phyloP scores from a whole-genome alignment of 2,888 invertebrate genomes.

The Icerya purchasi region DNA sequence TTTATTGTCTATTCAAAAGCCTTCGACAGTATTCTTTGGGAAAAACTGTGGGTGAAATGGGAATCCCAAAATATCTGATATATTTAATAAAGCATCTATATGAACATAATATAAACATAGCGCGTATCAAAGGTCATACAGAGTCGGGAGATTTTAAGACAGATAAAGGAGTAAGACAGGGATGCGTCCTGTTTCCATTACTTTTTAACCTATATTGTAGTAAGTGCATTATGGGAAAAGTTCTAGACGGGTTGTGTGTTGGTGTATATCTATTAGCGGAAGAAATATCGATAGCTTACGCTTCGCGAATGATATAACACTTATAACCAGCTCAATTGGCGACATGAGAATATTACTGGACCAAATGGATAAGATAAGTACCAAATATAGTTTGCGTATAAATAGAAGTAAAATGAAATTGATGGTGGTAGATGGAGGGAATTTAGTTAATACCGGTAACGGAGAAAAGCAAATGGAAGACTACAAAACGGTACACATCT shows the following conservation, averaged over 20 bases:
- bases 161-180: neutral
- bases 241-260: neutral
- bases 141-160: neutral
- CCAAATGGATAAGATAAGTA: neutral
- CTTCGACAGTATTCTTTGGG: neutral
- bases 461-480: neutral
- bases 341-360: neutral
- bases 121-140: neutral
- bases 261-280: neutral
- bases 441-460: too few relatives aligned
- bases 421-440: neutral
- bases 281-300: neutral
- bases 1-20: neutral
- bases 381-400: neutral
- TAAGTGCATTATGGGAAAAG: neutral
- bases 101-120: neutral
- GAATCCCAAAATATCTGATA: too few relatives aligned
- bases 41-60: neutral
- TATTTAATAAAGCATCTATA: neutral
- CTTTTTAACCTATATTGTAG: neutral
- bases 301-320: neutral
- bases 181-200: neutral
- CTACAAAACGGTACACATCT: neutral
- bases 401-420: neutral
- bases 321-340: neutral